Base-by-base conservation (phyloP, 2,888 invertebrate species). In the Itoplectis maculator region DNA sequence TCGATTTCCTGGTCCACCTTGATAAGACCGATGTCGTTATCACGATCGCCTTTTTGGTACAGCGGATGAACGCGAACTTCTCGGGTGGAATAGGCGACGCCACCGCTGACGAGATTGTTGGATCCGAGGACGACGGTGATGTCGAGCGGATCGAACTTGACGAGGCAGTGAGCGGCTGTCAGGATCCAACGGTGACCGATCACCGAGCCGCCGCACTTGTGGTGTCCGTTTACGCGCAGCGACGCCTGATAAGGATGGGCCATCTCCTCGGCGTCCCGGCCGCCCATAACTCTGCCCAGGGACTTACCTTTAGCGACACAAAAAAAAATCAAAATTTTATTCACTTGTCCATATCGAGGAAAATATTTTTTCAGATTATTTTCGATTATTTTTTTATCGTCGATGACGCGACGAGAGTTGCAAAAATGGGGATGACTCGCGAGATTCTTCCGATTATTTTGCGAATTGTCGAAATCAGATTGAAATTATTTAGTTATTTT, bases 171-270 rank as follows among this genome's bases (percentile, higher is more conserved):
- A 35, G 81, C 83, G 4, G 86, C 86, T 2, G 86, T 88, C 13
- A 87, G 63, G 9, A 88, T 80, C 86, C 86, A 87, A 49, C 79
- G 63, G 37, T 84, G 49, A 63, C 83, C 84, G 13, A 88, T 7
- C 23, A 87, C 51, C 13, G 87, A 86, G 61, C 86, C 86, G 23
- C 86, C 87, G 68, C 87, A 87, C 42, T 80, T 79, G 54, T 88
- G 86, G 51, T 23, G 20, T 7, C 85, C 85, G n/a, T 61, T 15
- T 13, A 84, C 66, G n/a, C 85, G 82, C 15, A 87, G 18, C 7
- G 87, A 87, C 6, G 76, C 84, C 45, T 86, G 85, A 56, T 86
- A 87, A 47, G 86, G 86, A 78, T 85, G 85, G 5, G 61, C 85
- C 45, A 75, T 54, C 0, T 84, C 77, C 23, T 73, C 56, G 13